Conservation (phyloP, 1,140 invertebrate species). For the Papilio aristodemus region DNA sequence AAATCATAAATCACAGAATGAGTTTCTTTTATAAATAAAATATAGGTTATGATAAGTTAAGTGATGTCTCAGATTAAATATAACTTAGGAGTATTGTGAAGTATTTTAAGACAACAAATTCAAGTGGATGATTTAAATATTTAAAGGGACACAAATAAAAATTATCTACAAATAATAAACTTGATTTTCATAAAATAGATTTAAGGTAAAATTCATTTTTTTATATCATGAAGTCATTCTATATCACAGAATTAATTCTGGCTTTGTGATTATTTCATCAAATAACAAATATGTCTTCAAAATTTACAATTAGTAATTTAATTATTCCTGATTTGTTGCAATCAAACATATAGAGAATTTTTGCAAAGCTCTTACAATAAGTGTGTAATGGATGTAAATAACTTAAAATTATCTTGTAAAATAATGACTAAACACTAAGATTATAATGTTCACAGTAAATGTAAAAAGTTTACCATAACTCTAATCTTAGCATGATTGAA, state of each 20-base stretch:
- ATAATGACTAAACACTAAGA: conserved; percentile 26
- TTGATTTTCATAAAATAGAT: no score
- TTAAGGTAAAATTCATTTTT: no score
- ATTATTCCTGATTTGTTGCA: neutral
- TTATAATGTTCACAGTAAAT: conserved; percentile 29
- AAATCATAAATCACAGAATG: conserved; percentile 6
- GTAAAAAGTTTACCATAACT: conserved; percentile 31
- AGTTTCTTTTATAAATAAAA: neutral
- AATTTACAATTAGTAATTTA: neutral
- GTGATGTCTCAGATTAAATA: no score
- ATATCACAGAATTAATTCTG: no score
- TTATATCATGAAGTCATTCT: no score
- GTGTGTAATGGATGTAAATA: conserved; percentile 26
- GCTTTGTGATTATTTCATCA: no score
- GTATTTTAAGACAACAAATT: no score
- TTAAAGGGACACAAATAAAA: no score
- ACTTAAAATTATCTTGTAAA: conserved; percentile 21
- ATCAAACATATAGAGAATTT: neutral
- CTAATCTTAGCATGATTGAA: conserved; percentile 31
- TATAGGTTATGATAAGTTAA: neutral
- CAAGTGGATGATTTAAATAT: no score
- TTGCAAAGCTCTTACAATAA: neutral
- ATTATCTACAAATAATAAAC: no score
- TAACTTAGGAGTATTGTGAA: no score
- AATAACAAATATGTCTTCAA: no score